Evolutionary conservation across 2,113 vertebrate species (phyloP).

Genomic region (Lophura nycthemera): DNA sequence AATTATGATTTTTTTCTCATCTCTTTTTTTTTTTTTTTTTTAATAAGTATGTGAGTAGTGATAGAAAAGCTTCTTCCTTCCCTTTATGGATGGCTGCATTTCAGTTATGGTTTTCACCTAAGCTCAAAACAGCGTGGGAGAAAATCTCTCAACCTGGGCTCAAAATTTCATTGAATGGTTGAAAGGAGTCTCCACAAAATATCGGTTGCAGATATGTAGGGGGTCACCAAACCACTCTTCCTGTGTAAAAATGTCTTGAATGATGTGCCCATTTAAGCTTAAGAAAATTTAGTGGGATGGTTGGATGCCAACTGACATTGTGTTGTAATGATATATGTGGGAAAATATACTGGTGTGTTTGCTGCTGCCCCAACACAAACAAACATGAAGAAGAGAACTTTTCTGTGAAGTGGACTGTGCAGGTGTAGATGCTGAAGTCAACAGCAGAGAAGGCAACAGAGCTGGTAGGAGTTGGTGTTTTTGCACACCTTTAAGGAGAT

Average conservation of each 20-base stretch:
- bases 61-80: not conserved
- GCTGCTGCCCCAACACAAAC: not conserved
- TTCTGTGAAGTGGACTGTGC: not conserved
- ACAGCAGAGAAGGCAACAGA: not conserved
- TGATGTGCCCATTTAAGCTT: not conserved
- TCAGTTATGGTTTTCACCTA: not conserved
- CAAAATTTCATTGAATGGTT: not conserved
- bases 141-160: not conserved
- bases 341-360: not conserved
- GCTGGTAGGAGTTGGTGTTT: not conserved
- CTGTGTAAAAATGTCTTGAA: not conserved
- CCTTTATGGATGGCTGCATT: not conserved
- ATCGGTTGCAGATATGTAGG: not conserved
- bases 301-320: not conserved
- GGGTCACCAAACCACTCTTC: not conserved
- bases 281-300: not conserved
- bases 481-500: not conserved
- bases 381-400: not conserved
- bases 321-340: not conserved
- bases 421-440: too few relatives aligned
- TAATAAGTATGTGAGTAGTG: not conserved
- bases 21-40: not conserved
- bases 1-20: not conserved
- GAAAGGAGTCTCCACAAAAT: not conserved
- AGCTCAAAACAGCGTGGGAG: not conserved